Base-by-base conservation (phyloP, 2,113 vertebrate genomes). In the Rhinogobius similis region DNA sequence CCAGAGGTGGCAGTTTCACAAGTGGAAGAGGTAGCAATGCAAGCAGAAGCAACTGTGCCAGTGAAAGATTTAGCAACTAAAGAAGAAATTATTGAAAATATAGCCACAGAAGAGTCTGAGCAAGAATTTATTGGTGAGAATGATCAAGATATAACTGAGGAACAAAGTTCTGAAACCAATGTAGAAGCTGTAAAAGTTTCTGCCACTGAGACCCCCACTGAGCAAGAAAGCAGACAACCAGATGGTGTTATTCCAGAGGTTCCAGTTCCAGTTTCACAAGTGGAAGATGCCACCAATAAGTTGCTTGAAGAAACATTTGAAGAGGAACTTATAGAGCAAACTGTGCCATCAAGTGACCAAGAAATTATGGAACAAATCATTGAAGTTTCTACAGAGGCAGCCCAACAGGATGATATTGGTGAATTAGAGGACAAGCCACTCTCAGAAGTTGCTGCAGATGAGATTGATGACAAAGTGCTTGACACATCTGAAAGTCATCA, bases 71-170 rank as follows among this genome's bases (percentile, higher is more conserved):
- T 74, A 29, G 52, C 65, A 11, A 24, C 44, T 24, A 14, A 27
- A 62, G 14, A 10, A 61, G 46, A n/a, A 16, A n/a, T 32, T 10
- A 61, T 38, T 61, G 56, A 69, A 61, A 70, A 59, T 38, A 20
- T 10, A 44, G 26, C 36, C 65, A 62, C 36, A 62, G 43, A 48
- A n/a, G 59, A 63, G 61, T 32, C n/a, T 36, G 20, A 44, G 53
- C 1, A 58, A 27, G 63, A 32, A 56, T 13, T 11, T 16, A 62
- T 16, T 29, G 21, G 1, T 53, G 63, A 55, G 3, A n/a, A 36
- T 61, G 58, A 12, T 8, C 27, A 61, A 2, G 58, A 38, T n/a
- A 4, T 11, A 36, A n/a, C n/a, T 18, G 58, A 61, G 18, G 16
- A n/a, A 12, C 58, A 61, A 2, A n/a, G 32, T 38, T 61, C 29